Base-by-base conservation (phyloP, 2,888 invertebrate species). In the Morinoia aosen region DNA sequence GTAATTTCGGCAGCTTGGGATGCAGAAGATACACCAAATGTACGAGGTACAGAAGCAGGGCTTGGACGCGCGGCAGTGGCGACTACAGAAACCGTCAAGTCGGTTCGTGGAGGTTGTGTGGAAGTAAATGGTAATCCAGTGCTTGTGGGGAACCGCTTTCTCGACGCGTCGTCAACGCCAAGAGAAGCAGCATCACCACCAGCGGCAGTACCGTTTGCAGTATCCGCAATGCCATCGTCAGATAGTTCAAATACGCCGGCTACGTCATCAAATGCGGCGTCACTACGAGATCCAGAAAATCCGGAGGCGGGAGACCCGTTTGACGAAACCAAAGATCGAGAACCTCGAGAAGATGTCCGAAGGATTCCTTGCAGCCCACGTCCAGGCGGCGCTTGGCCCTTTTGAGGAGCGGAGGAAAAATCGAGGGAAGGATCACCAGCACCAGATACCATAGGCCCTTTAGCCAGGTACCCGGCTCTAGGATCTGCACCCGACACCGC, bases 121-220 rank as follows among this genome's bases (percentile, higher is more conserved):
- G 56, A 33, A n/a, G 93, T 12, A n/a, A 93, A 57, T n/a, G 56
- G 57, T 33, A 93, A 93, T 93, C 93, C 93, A 93, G 33, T 57
- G 56, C 57, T 93, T 48, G 93, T 57, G 56, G 93, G 58, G 57
- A 58, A n/a, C 93, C 57, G 40, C 93, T 57, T 56, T 93, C 57
- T 93, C 93, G 93, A 93, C 57, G 93, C 57, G 57, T 56, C 93
- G 93, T 93, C 93, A 39, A 39, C 93, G 93, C n/a, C 93, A 90
- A 48, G 90, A 93, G 93, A 90, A 90, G 90, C 90, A 48, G 48
- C 40, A 90, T 40, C 90, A 90, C 90, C 90, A 90, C 40, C 48
- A 48, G 90, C 40, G 90, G 40, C 90, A 90, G 33, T 90, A 90
- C 40, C 90, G 90, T 25, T 25, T 25, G 90, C 48, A 90, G 7